These are phyloP conservation scores for Cebus imitator DNA, from an alignment of 2,113 vertebrate species.

Conservation along the genomic window DNA sequence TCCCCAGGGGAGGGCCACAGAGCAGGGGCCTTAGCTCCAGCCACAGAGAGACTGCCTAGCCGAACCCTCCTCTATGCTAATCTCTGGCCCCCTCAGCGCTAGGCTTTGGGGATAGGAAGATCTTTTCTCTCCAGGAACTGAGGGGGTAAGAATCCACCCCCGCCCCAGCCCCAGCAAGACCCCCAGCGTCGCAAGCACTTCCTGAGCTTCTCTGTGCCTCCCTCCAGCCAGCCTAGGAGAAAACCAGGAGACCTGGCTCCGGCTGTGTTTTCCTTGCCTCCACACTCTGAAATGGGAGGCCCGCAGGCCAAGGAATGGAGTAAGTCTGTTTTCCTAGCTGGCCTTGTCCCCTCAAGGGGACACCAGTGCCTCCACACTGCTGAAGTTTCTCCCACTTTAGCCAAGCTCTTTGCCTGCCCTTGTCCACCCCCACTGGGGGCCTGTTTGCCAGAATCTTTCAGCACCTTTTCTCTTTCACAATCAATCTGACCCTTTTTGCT, in stretches of 20 bases:
- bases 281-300: conserved; percentile 24
- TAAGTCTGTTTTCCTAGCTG: conserved; percentile 69
- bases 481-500: conserved; percentile 79
- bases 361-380: conserved; percentile 55
- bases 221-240: background rate
- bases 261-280: conserved; percentile 47
- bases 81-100: background rate
- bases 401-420: conserved; percentile 65
- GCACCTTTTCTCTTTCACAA: conserved; percentile 78
- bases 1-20: background rate
- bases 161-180: background rate
- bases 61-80: too few species aligned
- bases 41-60: background rate
- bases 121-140: background rate
- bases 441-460: conserved; percentile 77
- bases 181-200: too few species aligned
- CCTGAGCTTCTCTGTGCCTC: background rate
- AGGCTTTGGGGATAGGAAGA: background rate
- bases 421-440: background rate
- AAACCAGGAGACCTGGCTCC: background rate
- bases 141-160: background rate
- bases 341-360: conserved; percentile 61
- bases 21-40: background rate
- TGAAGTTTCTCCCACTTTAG: conserved; percentile 73
- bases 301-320: conserved; percentile 54